These are phyloP conservation scores for Nemapogon koenigi DNA, from an alignment of 2,888 invertebrate genomes.

Conservation along the genomic window DNA sequence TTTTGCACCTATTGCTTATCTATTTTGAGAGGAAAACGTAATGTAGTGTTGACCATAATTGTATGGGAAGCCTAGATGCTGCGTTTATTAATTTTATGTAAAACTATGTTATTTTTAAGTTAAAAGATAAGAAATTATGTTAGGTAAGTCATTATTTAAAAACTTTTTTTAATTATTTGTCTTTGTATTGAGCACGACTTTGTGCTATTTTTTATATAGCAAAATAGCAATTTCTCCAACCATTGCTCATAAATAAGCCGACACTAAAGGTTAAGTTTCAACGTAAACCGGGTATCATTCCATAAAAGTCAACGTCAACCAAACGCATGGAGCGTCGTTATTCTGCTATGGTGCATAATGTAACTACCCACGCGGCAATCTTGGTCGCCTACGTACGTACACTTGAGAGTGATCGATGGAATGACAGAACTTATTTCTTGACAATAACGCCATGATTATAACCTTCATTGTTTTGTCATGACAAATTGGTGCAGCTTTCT, in stretches of 20 bases:
- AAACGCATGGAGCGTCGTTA: slow-evolving; percentile 3
- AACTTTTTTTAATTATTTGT: too few relatives aligned
- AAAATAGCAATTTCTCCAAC: too few relatives aligned
- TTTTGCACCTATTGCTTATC: too few relatives aligned
- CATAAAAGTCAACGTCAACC: background rate
- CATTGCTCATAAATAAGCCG: slow-evolving; percentile 1
- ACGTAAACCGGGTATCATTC: slow-evolving; percentile 2
- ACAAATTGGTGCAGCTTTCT: slow-evolving; percentile 3
- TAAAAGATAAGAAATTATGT: too few relatives aligned
- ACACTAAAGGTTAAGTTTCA: slow-evolving; percentile 2
- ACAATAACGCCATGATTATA: slow-evolving; percentile 6
- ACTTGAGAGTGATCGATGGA: slow-evolving; percentile 2
- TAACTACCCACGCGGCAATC: slow-evolving; percentile 7
- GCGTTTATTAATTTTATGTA: too few relatives aligned
- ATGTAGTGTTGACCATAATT: too few relatives aligned
- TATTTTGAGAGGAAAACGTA: too few relatives aligned
- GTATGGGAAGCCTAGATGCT: too few relatives aligned
- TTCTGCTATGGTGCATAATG: slow-evolving; percentile 5
- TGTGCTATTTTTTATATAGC: too few relatives aligned
- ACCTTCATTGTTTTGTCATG: slow-evolving; percentile 6
- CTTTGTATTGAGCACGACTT: too few relatives aligned
- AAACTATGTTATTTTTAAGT: too few relatives aligned
- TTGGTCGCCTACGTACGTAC: slow-evolving; percentile 6
- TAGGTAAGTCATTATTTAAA: too few relatives aligned
- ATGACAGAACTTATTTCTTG: slow-evolving; percentile 2